These are phyloP conservation scores for Calycopis cecrops DNA, from an alignment of 1,140 invertebrate genomes.

Conservation along the genomic window DNA sequence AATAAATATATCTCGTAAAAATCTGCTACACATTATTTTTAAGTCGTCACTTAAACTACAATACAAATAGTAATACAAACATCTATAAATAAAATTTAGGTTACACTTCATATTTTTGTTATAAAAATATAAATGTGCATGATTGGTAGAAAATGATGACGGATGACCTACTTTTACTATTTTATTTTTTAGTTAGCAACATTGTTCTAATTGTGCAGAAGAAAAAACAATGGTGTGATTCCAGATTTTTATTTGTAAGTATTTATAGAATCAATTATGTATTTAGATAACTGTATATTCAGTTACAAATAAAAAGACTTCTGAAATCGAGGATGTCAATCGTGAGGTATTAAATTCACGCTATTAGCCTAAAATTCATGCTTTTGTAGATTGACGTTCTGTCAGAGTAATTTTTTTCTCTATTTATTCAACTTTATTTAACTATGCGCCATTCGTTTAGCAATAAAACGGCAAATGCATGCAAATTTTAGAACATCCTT, in stretches of 20 bases:
- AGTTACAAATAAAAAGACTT: constrained; percentile 48
- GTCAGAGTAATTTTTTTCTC: constrained; percentile 68
- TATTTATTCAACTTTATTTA: constrained; percentile 71
- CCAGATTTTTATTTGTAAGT: constrained; percentile 76
- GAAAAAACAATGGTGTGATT: constrained; percentile 76
- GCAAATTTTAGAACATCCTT: constrained; percentile 54
- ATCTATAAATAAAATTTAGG: too few species aligned
- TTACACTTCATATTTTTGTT: too few species aligned
- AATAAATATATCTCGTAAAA: too few species aligned
- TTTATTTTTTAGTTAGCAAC: constrained; percentile 47
- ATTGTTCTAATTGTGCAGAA: constrained; percentile 68
- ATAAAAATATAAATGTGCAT: neutral
- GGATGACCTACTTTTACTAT: constrained; percentile 49
- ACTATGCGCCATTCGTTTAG: constrained; percentile 69
- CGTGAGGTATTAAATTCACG: constrained; percentile 48
- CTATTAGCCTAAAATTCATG: constrained; percentile 39
- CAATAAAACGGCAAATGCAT: constrained; percentile 60
- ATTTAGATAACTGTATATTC: constrained; percentile 51
- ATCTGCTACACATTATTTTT: too few species aligned
- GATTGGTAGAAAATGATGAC: constrained; percentile 17
- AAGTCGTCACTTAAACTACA: too few species aligned
- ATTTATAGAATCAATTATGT: constrained; percentile 72
- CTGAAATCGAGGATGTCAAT: constrained; percentile 42
- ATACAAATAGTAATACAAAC: too few species aligned
- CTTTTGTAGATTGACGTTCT: constrained; percentile 60